These are phyloP conservation scores for Dipodomys spectabilis DNA, from an alignment of 2,113 vertebrate genomes.

Conservation along the genomic window DNA sequence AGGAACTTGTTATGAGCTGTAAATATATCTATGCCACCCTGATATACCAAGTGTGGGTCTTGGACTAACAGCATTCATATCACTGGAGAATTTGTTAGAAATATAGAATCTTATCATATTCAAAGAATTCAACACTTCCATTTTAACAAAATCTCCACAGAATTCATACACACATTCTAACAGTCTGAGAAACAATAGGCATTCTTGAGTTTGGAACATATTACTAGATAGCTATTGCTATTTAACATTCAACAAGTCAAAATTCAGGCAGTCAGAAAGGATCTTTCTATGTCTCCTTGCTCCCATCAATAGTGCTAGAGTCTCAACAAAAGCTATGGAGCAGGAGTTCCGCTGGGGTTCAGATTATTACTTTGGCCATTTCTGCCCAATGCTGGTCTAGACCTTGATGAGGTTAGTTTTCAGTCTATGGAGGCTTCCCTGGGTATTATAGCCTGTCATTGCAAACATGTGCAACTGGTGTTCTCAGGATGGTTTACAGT, in stretches of 20 bases:
- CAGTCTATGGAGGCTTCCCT: not conserved
- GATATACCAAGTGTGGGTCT: not conserved
- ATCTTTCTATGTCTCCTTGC: not conserved
- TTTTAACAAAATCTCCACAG: conserved; percentile 16
- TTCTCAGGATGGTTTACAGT: not conserved
- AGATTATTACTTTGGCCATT: not conserved
- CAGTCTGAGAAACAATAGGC: not conserved
- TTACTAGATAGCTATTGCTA: no score
- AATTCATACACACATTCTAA: not conserved
- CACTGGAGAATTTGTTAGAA: conserved; percentile 20
- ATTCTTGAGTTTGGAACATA: not conserved
- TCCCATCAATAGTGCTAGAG: not conserved
- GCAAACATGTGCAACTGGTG: not conserved
- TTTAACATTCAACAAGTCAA: not conserved
- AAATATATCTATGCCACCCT: not conserved
- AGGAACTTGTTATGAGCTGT: not conserved
- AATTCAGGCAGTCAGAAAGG: not conserved
- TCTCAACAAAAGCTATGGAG: not conserved
- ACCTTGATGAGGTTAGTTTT: not conserved
- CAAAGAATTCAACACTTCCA: not conserved
- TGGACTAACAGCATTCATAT: not conserved
- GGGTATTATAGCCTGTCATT: not conserved
- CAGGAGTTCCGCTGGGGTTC: not conserved
- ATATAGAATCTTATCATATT: not conserved
- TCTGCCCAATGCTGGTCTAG: not conserved